Percentiles rank a stretch among this genome's conserved stretches.
phyloP scores from a whole-genome alignment of 2,113 vertebrate genomes.

The Thalassoma bifasciatum region DNA sequence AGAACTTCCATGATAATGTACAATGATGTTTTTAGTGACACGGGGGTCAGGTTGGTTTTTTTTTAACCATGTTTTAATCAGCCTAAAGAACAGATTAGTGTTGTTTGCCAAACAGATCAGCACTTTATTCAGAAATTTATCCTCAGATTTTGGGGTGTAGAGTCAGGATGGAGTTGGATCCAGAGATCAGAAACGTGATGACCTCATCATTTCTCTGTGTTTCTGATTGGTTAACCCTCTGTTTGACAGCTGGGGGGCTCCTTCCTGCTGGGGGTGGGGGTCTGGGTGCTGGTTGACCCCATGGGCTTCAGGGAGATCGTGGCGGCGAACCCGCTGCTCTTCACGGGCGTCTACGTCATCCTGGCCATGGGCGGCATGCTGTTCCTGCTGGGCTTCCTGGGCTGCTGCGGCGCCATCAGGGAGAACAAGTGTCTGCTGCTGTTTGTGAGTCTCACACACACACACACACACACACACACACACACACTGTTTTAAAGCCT shows the following conservation, averaged over 20 bases:
- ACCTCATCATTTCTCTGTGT: too few relatives aligned
- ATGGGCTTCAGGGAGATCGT: slow-evolving; percentile 95
- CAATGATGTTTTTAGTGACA: too few relatives aligned
- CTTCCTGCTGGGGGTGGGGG: slow-evolving; percentile 91
- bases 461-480: slow-evolving; percentile 30
- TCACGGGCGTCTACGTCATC: slow-evolving; percentile 92
- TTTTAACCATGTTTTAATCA: too few relatives aligned
- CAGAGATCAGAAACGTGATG: too few relatives aligned
- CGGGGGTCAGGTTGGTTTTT: too few relatives aligned
- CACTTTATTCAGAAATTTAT: too few relatives aligned
- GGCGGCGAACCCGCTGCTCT: slow-evolving; percentile 91
- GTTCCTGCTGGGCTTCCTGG: slow-evolving; percentile 95
- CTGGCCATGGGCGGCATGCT: slow-evolving; percentile 95
- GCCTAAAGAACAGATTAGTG: too few relatives aligned
- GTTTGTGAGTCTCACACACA: slow-evolving; percentile 87
- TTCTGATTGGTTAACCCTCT: slow-evolving; percentile 39
- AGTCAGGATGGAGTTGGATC: too few relatives aligned
- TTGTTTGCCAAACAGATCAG: too few relatives aligned
- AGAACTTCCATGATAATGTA: too few relatives aligned
- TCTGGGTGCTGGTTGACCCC: slow-evolving; percentile 96
- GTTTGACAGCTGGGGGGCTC: slow-evolving; percentile 89
- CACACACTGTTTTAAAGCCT: not conserved
- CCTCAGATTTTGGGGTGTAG: too few relatives aligned
- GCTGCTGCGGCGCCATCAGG: slow-evolving; percentile 95
- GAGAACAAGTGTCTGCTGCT: slow-evolving; percentile 97